phyloP scores from a whole-genome alignment of 2,797 vertebrate genomes.

The Botia kubotai region DNA sequence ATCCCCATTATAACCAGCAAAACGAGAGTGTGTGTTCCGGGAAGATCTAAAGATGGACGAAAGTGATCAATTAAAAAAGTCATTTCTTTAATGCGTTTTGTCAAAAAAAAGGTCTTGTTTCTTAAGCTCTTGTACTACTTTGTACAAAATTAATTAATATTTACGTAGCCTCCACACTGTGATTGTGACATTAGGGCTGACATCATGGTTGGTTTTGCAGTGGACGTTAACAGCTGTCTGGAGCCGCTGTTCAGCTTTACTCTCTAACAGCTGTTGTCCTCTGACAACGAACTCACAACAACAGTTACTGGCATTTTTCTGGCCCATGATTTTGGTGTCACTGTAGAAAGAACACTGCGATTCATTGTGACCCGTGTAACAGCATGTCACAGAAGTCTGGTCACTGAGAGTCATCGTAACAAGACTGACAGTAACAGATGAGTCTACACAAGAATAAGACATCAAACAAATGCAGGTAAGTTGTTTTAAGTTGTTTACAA shows the following conservation, averaged over 20 bases:
- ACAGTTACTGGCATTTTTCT: background rate
- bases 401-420: background rate
- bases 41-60: slow-evolving; percentile 12
- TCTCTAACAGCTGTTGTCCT: background rate
- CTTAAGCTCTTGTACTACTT: too few relatives aligned
- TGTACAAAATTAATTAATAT: background rate
- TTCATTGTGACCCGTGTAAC: accelerated
- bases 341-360: slow-evolving; percentile 1
- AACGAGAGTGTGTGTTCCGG: background rate
- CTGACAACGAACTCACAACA: slow-evolving; percentile 20
- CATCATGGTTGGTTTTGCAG: background rate
- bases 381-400: background rate
- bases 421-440: background rate
- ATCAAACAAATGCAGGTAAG: background rate
- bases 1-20: slow-evolving; percentile 3
- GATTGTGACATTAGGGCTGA: background rate
- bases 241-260: background rate
- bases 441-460: background rate
- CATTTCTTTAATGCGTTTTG: background rate
- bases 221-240: background rate
- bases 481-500: background rate
- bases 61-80: background rate
- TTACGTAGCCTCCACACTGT: slow-evolving; percentile 24
- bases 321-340: too few relatives aligned
- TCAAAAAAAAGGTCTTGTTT: background rate